These are phyloP conservation scores for Tachina fera DNA, from an alignment of 2,888 invertebrate genomes.

Conservation along the genomic window DNA sequence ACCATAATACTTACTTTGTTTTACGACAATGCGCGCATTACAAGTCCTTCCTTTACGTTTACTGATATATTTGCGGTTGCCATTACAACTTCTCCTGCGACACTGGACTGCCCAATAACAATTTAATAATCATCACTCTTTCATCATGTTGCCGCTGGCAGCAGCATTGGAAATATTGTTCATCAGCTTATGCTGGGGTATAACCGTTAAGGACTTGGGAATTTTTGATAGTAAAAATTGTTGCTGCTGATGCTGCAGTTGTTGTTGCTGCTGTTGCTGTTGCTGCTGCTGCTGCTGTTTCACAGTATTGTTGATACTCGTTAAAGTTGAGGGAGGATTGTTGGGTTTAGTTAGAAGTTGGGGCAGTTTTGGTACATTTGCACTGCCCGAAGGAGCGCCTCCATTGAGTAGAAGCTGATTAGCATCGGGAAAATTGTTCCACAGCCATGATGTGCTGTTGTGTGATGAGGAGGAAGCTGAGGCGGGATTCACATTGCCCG, in stretches of 20 bases:
- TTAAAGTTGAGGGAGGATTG: conserved; percentile 77
- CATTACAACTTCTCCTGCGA: conserved; percentile 53
- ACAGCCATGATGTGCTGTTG: conserved; percentile 76
- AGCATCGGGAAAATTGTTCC: conserved; percentile 81
- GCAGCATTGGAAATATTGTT: conserved; percentile 55
- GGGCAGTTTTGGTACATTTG: conserved; percentile 69
- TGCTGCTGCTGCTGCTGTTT: conserved; percentile 75
- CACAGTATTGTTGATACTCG: conserved; percentile 74
- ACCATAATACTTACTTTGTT: conserved; percentile 61
- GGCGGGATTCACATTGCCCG: conserved; percentile 67
- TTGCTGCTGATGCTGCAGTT: conserved; percentile 75
- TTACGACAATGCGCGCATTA: conserved; percentile 57
- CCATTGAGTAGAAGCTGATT: conserved; percentile 80
- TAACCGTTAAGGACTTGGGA: conserved; percentile 91
- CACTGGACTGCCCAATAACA: conserved; percentile 72
- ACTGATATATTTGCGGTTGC: conserved; percentile 58
- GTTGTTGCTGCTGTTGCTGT: conserved; percentile 76
- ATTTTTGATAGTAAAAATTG: conserved; percentile 87
- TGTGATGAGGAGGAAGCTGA: conserved; percentile 63
- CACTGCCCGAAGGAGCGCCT: conserved; percentile 26
- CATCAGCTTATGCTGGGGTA: conserved; percentile 85
- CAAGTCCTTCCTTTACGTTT: conserved; percentile 56
- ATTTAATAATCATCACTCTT: conserved; percentile 74
- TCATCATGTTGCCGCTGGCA: conserved; percentile 63
- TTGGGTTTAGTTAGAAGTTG: conserved; percentile 74